These are phyloP conservation scores for Psittacula echo DNA, from an alignment of 2,797 vertebrate species.

Conservation along the genomic window DNA sequence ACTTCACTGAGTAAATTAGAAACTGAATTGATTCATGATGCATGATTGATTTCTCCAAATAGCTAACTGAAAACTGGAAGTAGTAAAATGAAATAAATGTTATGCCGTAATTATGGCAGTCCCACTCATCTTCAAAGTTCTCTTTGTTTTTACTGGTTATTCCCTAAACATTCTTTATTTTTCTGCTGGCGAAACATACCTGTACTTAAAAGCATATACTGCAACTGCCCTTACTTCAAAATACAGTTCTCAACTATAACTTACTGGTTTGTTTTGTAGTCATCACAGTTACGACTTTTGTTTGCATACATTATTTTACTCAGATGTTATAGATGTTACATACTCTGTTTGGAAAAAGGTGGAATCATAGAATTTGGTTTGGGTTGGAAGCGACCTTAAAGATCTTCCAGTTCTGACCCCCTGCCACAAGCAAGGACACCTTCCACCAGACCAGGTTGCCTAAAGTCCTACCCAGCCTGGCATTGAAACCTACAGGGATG, in stretches of 20 bases:
- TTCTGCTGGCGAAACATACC: not conserved
- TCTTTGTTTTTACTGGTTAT: not conserved
- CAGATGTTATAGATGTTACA: not conserved
- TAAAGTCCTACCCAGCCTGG: not conserved
- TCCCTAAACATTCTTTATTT: not conserved
- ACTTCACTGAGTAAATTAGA: slow-evolving; percentile 35
- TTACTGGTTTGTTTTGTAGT: not conserved
- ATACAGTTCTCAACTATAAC: not conserved
- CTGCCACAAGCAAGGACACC: not conserved
- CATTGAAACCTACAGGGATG: not conserved
- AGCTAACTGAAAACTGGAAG: not conserved
- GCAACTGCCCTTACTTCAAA: not conserved
- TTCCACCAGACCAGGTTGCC: not conserved
- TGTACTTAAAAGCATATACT: not conserved
- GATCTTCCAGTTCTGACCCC: not conserved
- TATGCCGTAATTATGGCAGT: not conserved
- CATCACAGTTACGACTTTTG: not conserved
- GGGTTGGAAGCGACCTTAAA: not conserved
- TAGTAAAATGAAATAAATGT: not conserved
- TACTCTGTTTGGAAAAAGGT: not conserved
- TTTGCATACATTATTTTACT: not conserved
- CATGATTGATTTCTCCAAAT: slow-evolving; percentile 27
- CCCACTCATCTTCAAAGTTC: not conserved
- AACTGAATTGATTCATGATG: slow-evolving; percentile 15
- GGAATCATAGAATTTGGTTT: not conserved